Conservation (phyloP, 1,140 invertebrate species). For the Bombus waltoni region DNA sequence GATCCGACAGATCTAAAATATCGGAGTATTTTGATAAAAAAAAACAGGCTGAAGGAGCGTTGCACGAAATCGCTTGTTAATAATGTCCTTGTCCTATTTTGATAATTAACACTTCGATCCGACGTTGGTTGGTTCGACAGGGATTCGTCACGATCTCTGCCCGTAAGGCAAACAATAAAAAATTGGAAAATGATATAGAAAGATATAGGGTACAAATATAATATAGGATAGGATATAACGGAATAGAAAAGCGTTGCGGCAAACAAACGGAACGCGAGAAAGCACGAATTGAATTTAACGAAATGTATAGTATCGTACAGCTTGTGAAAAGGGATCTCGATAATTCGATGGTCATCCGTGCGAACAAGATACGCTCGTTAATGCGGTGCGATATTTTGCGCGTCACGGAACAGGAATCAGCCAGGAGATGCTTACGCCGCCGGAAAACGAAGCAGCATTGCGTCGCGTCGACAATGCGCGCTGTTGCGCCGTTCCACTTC, state of each 20-base stretch:
- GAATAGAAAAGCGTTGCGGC: neutral
- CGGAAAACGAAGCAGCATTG: neutral
- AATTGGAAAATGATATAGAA: neutral
- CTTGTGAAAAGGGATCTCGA: neutral
- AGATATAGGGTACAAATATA: too few relatives aligned
- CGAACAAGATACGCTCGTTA: neutral
- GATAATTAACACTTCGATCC: slow-evolving; percentile 50
- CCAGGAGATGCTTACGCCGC: neutral
- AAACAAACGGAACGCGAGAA: neutral
- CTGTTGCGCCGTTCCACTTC: neutral
- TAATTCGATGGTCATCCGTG: slow-evolving; percentile 36
- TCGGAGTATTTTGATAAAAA: too few relatives aligned
- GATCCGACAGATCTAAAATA: too few relatives aligned
- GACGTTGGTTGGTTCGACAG: neutral
- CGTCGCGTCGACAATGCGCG: neutral
- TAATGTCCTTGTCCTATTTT: neutral
- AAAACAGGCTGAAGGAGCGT: too few relatives aligned
- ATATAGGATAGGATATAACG: too few relatives aligned
- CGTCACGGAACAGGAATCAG: neutral
- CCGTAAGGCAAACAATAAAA: neutral
- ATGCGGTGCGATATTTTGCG: slow-evolving; percentile 27
- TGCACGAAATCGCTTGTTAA: neutral
- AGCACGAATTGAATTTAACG: neutral
- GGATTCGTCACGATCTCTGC: neutral
- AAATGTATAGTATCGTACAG: neutral